A percentile compares a stretch with the other conserved stretches of the same genome.
Evolutionary conservation across 2,888 invertebrate species (phyloP).

Genomic region (Callosobruchus maculatus): DNA sequence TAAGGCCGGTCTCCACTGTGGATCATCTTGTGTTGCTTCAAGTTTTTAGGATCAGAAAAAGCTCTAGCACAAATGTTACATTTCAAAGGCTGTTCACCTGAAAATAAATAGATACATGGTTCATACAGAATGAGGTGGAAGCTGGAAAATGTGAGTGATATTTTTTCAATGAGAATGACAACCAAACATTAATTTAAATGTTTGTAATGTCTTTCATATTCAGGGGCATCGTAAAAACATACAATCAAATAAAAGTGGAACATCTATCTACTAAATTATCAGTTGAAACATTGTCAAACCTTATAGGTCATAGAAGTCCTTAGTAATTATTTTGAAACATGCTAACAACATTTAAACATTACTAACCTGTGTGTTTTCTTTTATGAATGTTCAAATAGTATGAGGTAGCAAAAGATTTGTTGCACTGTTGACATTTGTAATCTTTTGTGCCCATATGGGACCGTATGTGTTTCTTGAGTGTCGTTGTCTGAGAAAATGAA

Average conservation of each 20-base stretch:
- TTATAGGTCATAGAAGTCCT: too few relatives aligned
- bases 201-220: too few relatives aligned
- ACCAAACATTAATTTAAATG: too few relatives aligned
- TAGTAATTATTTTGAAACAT: too few relatives aligned
- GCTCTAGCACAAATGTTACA: constrained; percentile 32
- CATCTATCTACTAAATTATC: too few relatives aligned
- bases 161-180: not conserved
- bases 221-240: too few relatives aligned
- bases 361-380: constrained; percentile 22
- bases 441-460: constrained; percentile 30
- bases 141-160: too few relatives aligned
- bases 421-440: constrained; percentile 32
- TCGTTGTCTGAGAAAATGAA: constrained; percentile 33
- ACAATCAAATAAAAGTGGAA: too few relatives aligned
- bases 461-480: constrained; percentile 31
- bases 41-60: constrained; percentile 37
- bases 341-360: too few relatives aligned
- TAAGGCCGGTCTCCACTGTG: constrained; percentile 31
- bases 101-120: not conserved
- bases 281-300: too few relatives aligned
- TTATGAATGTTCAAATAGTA: constrained; percentile 37
- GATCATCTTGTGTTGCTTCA: constrained; percentile 33
- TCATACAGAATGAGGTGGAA: too few relatives aligned
- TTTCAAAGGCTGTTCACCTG: constrained; percentile 36
- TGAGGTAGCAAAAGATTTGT: constrained; percentile 31